These are phyloP conservation scores for Phania funesta DNA, from an alignment of 2,888 invertebrate species.

Conservation along the genomic window DNA sequence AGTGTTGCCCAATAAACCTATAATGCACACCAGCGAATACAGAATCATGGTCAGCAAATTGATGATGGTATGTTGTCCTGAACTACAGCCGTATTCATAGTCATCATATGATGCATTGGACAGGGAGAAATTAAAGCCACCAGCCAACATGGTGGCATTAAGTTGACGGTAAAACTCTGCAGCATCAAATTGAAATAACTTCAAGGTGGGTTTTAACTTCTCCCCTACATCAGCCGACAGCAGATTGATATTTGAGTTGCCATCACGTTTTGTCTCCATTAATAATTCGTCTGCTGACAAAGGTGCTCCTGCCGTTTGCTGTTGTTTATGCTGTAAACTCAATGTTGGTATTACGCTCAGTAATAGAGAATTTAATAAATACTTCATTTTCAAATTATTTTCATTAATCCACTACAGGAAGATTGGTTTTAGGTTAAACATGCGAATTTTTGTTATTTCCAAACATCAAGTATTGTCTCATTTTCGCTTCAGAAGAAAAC, in stretches of 20 bases:
- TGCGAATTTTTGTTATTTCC: not conserved
- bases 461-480: constrained; percentile 46
- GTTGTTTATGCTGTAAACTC: constrained; percentile 70
- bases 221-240: constrained; percentile 34
- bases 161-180: constrained; percentile 69
- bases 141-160: constrained; percentile 68
- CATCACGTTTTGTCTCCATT: constrained; percentile 48
- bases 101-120: constrained; percentile 55
- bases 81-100: constrained; percentile 78
- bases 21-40: constrained; percentile 91
- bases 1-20: constrained; percentile 93
- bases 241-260: constrained; percentile 19
- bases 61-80: constrained; percentile 82
- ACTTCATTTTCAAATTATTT: constrained; percentile 22
- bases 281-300: not conserved
- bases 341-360: constrained; percentile 76
- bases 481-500: constrained; percentile 20
- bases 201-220: constrained; percentile 57
- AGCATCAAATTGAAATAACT: constrained; percentile 66
- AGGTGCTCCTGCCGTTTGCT: constrained; percentile 9
- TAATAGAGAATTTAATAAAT: constrained; percentile 67
- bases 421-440: not conserved
- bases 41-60: constrained; percentile 86
- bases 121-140: constrained; percentile 64
- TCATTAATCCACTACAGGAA: not conserved